Evolutionary conservation across 1,140 invertebrate species (phyloP).

Genomic region (Philotrypesis tridentata): DNA sequence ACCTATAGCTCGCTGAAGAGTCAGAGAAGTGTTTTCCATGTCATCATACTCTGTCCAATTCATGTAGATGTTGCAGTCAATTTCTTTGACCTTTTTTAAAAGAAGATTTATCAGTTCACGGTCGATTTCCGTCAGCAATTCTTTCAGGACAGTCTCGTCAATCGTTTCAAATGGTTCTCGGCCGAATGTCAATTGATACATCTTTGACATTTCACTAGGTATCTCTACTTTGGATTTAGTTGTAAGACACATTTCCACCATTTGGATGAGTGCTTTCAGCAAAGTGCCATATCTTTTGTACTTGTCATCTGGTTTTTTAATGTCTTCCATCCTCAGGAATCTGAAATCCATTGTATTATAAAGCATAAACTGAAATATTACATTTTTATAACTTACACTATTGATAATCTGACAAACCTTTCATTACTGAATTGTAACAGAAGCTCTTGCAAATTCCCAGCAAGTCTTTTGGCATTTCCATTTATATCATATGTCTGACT

Average conservation of each 20-base stretch:
- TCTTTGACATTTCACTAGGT: conserved; percentile 50
- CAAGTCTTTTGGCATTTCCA: conserved; percentile 51
- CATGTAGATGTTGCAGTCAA: conserved; percentile 63
- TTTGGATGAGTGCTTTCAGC: conserved; percentile 59
- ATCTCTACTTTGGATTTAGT: conserved; percentile 19
- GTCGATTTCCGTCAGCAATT: conserved; percentile 51
- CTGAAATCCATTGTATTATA: conserved; percentile 26
- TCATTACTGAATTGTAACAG: conserved; percentile 51
- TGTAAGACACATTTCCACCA: conserved; percentile 53
- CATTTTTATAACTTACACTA: not conserved
- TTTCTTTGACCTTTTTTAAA: conserved; percentile 59
- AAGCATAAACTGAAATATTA: not conserved
- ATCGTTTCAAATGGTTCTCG: conserved; percentile 42
- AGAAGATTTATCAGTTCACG: conserved; percentile 58
- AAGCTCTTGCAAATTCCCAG: conserved; percentile 57
- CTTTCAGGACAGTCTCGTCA: conserved; percentile 36
- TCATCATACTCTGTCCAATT: conserved; percentile 65
- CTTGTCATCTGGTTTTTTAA: conserved; percentile 42
- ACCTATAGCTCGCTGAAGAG: conserved; percentile 64
- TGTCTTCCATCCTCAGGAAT: conserved; percentile 48
- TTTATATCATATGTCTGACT: conserved; percentile 52
- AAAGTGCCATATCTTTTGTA: conserved; percentile 59
- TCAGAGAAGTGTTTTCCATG: conserved; percentile 55
- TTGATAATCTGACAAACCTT: conserved; percentile 39
- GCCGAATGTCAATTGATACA: conserved; percentile 66